Base-by-base conservation (phyloP, 1,140 invertebrate species). In the Hycleus phaleratus region DNA sequence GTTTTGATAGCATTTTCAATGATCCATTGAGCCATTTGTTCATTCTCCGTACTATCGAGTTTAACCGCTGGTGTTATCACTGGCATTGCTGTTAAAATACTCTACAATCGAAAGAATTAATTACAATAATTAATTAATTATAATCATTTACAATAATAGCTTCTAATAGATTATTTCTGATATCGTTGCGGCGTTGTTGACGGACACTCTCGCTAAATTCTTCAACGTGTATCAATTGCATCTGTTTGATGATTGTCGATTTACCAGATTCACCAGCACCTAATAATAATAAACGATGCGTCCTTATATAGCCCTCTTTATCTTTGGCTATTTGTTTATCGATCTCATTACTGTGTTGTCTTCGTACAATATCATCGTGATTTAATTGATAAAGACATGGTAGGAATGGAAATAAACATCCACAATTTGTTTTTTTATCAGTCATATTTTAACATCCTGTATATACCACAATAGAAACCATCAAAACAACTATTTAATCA, bases 241-340 rank as follows among this genome's bases (percentile, higher is more conserved):
- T 97, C 88, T 68, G 94, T 32, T 60, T 60, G 66, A 99, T 95
- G 76, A 99, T 97, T 62, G 96, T 99, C 71, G 93, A 97, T 81
- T 99, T 98, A 67, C 96, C 96, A 42, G 94, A 97, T 81, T 97
- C 93, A 70, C 93, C 93, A 70, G 93, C 93, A 69, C 92, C 94
- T 73, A 97, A 81, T 68, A 60, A 46, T n/a, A 60, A 25, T 32
- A 60, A 32, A 3, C 59, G 39, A 50, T 54, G 46, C 4, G 49
- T 52, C 24, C 53, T 48, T 26, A 48, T 39, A 25, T 57, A 61
- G 26, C 52, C 56, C 38, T 58, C 42, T 9, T 54, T 51, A 10
- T 59, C 59, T 40, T 49, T 46, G 10, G 45, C 52, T 4, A 63
- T 38, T 38, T 56, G 12, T 25, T 42, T 48, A 38, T 62, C 63